Evolutionary conservation across 1,140 invertebrate species (phyloP).

Genomic region (Cyrtorhinus lividipennis): DNA sequence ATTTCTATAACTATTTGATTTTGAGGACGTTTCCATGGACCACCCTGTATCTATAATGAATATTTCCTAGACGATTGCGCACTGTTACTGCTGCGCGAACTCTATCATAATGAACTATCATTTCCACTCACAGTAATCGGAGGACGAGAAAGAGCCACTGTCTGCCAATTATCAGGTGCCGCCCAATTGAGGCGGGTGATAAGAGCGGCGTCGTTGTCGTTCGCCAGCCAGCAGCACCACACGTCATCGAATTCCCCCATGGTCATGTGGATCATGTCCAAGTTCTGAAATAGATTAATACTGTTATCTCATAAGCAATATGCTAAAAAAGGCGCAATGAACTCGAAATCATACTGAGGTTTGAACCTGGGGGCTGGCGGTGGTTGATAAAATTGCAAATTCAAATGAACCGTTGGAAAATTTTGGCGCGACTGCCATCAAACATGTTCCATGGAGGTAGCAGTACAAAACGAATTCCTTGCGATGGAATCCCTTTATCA

Average conservation of each 20-base stretch:
- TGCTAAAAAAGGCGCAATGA: neutral
- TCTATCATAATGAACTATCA: no score
- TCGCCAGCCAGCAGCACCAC: constrained; percentile 20
- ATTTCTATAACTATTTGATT: no score
- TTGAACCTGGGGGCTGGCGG: neutral
- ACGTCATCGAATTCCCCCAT: constrained; percentile 10
- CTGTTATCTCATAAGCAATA: neutral
- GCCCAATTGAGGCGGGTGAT: constrained; percentile 3
- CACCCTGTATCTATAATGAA: no score
- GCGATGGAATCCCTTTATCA: constrained; percentile 4
- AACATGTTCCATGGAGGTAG: constrained; percentile 1
- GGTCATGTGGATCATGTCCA: constrained; percentile 11
- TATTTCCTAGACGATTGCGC: no score
- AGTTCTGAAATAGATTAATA: constrained; percentile 10
- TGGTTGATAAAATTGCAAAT: neutral
- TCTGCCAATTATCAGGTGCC: constrained; percentile 8
- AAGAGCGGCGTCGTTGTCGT: constrained; percentile 14
- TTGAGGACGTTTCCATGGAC: no score
- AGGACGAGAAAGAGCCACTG: constrained; percentile 11
- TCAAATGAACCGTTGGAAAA: neutral
- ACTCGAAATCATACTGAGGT: no score
- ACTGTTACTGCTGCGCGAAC: no score
- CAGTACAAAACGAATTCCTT: neutral
- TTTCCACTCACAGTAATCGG: constrained; percentile 13
- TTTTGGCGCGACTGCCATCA: neutral